Evolutionary conservation across 2,888 invertebrate species (phyloP).

Genomic region (Agriopis aurantiaria): DNA sequence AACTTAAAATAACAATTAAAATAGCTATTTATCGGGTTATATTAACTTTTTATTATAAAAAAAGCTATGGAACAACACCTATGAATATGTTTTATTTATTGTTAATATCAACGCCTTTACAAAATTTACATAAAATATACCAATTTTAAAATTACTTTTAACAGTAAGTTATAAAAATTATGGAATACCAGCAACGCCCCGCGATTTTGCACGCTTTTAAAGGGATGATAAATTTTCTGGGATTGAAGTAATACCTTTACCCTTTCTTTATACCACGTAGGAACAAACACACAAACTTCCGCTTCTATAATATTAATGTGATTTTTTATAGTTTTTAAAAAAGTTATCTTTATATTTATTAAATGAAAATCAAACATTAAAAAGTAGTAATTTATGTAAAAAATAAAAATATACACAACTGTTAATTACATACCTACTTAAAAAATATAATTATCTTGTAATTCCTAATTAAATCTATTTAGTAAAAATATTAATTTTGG

Average conservation of each 20-base stretch:
- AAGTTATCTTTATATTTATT: constrained; percentile 39
- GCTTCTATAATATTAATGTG: background rate
- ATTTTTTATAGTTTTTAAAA: constrained; percentile 50
- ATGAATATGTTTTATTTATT: constrained; percentile 39
- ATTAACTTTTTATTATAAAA: constrained; percentile 61
- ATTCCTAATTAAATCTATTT: constrained; percentile 52
- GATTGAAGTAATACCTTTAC: background rate
- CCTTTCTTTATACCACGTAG: too few species aligned
- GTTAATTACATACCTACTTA: constrained; percentile 53
- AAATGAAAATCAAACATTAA: constrained; percentile 46
- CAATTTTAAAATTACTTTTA: constrained; percentile 52
- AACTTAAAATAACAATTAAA: constrained; percentile 60
- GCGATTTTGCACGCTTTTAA: background rate
- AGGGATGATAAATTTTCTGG: background rate
- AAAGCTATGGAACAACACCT: constrained; percentile 54
- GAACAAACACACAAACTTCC: constrained; percentile 1
- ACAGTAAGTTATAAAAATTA: constrained; percentile 74
- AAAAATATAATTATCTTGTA: constrained; percentile 58
- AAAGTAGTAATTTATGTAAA: constrained; percentile 49
- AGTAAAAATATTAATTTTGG: constrained; percentile 56
- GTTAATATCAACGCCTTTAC: constrained; percentile 63
- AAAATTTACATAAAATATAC: constrained; percentile 73
- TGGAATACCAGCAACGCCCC: constrained; percentile 59
- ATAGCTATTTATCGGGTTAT: constrained; percentile 31
- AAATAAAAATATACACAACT: constrained; percentile 64